A percentile compares a stretch with the other conserved stretches of the same genome.
Conservation (phyloP, 2,797 vertebrate species). For the Anguilla obscura region DNA sequence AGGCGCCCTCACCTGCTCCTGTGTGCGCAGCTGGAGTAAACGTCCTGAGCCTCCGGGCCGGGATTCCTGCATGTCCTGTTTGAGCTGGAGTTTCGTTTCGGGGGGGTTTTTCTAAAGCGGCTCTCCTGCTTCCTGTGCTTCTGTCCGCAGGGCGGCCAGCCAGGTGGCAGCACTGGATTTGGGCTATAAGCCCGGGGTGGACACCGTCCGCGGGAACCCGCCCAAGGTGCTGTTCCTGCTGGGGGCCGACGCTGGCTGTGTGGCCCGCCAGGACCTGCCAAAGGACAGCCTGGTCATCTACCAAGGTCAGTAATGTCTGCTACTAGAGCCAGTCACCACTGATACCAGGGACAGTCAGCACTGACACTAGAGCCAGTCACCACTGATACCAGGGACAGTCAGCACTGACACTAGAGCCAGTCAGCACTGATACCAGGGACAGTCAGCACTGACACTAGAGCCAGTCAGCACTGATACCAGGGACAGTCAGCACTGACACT, state of each 20-base stretch:
- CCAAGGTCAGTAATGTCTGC: slow-evolving; percentile 75
- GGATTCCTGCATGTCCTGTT: too few relatives aligned
- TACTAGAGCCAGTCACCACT: too few relatives aligned
- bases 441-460: slow-evolving; percentile 16
- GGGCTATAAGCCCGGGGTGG: slow-evolving; percentile 87
- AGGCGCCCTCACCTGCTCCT: too few relatives aligned
- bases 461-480: too few relatives aligned
- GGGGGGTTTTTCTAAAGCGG: too few relatives aligned
- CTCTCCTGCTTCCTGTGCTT: background rate
- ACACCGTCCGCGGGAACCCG: slow-evolving; percentile 77
- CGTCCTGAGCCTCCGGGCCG: too few relatives aligned
- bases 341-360: too few relatives aligned
- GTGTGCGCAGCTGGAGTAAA: too few relatives aligned
- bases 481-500: too few relatives aligned
- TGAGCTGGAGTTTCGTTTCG: too few relatives aligned
- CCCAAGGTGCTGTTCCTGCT: slow-evolving; percentile 85
- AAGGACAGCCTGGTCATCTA: slow-evolving; percentile 85
- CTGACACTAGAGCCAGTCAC: too few relatives aligned
- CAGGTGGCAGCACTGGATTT: slow-evolving; percentile 90
- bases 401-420: too few relatives aligned
- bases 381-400: slow-evolving; percentile 19
- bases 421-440: slow-evolving; percentile 19
- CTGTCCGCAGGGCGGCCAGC: slow-evolving; percentile 78
- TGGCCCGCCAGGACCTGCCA: slow-evolving; percentile 87
- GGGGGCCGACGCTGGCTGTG: slow-evolving; percentile 88